A percentile compares a stretch with the other conserved stretches of the same genome.
phyloP scores from a whole-genome alignment of 2,888 invertebrate species.

The Phalera bucephala region DNA sequence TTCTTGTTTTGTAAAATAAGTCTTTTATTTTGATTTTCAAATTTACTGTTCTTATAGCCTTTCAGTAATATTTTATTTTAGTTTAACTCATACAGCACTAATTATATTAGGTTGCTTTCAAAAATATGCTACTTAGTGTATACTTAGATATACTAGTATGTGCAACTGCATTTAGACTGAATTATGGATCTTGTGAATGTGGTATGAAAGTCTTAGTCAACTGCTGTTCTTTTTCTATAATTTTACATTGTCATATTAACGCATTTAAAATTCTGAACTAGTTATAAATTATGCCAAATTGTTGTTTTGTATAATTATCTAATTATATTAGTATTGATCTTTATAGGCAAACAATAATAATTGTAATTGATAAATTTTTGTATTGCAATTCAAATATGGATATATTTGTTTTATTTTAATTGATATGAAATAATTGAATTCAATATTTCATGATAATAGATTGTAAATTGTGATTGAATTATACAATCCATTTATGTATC shows the following conservation, averaged over 20 bases:
- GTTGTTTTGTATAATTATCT: conserved; percentile 65
- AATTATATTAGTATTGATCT: conserved; percentile 50
- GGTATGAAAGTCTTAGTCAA: conserved; percentile 71
- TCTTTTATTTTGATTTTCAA: too few species aligned
- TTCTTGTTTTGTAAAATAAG: conserved; percentile 43
- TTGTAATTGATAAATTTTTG: conserved; percentile 26
- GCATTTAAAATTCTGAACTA: conserved; percentile 75
- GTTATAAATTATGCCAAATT: conserved; percentile 75
- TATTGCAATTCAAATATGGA: conserved; percentile 28
- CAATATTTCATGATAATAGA: conserved; percentile 51
- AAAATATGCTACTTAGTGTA: conserved; percentile 65
- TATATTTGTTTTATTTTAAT: conserved; percentile 36
- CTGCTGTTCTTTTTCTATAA: conserved; percentile 52
- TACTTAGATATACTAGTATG: conserved; percentile 59
- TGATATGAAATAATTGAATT: conserved; percentile 51
- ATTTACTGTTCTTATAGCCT: conserved; percentile 48
- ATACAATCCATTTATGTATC: conserved; percentile 75
- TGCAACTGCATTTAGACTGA: conserved; percentile 75
- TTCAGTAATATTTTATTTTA: conserved; percentile 55
- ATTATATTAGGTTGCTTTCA: conserved; percentile 75
- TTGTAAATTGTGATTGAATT: conserved; percentile 65
- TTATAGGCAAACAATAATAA: conserved; percentile 44
- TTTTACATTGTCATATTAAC: conserved; percentile 62
- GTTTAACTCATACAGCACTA: conserved; percentile 65
- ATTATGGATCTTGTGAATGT: conserved; percentile 71